Percentiles rank a stretch among this genome's conserved stretches.
Conservation (phyloP, 53 echinoderm and acorn worm genomes). For the Mesocentrotus franciscanus region DNA sequence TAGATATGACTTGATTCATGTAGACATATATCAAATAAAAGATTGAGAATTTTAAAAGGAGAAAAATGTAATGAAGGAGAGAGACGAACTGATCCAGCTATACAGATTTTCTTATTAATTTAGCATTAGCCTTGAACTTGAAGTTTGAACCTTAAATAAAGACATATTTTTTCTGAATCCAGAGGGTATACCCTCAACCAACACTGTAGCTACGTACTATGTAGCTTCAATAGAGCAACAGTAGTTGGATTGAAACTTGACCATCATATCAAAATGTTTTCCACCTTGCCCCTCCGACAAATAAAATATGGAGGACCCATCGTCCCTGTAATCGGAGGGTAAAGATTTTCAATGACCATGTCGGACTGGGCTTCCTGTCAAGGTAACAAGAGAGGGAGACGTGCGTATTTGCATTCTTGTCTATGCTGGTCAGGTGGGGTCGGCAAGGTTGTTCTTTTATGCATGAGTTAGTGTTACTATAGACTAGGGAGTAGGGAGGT, state of each 20-base stretch:
- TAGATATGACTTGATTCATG: not conserved
- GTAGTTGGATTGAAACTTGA: not conserved
- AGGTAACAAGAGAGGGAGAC: conserved; percentile 46
- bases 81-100: not conserved
- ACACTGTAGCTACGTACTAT: not conserved
- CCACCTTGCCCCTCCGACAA: conserved; percentile 10
- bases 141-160: too few species aligned
- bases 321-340: conserved; percentile 31
- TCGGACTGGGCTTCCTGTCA: conserved; percentile 42
- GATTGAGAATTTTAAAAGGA: not conserved
- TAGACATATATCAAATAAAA: not conserved
- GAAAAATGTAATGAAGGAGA: not conserved
- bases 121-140: not conserved
- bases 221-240: not conserved
- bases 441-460: conserved; percentile 38
- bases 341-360: conserved; percentile 44
- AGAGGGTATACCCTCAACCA: not conserved
- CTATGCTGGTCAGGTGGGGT: conserved; percentile 14
- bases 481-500: conserved; percentile 16
- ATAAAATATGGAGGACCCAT: conserved; percentile 10
- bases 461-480: conserved; percentile 35
- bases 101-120: not conserved
- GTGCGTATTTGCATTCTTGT: conserved; percentile 29
- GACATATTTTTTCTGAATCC: not conserved
- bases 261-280: conserved; percentile 25